Evolutionary conservation across 2,888 invertebrate species (phyloP).

Genomic region (Apotomis betuletana): DNA sequence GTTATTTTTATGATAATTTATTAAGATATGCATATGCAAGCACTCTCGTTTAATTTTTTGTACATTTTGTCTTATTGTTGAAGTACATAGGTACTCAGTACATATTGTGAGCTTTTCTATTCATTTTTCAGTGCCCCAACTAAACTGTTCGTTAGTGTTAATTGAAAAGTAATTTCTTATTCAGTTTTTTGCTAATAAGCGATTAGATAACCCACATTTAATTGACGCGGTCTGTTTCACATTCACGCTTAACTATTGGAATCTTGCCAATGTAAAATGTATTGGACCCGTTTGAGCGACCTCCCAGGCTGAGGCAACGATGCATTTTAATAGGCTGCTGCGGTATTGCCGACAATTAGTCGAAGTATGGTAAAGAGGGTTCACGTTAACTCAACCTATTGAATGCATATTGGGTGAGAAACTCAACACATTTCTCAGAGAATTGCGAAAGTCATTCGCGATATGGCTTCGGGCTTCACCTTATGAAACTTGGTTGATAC

Average conservation of each 20-base stretch:
- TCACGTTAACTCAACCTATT: background rate
- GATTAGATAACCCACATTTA: slow-evolving; percentile 41
- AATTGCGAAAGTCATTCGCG: background rate
- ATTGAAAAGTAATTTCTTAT: slow-evolving; percentile 19
- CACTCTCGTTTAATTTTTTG: slow-evolving; percentile 17
- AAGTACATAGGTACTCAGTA: background rate
- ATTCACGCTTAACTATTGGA: slow-evolving; percentile 51
- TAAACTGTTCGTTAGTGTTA: slow-evolving; percentile 5
- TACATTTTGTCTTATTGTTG: slow-evolving; percentile 16
- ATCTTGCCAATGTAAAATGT: slow-evolving; percentile 54
- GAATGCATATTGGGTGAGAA: background rate
- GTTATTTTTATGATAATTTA: slow-evolving; percentile 59
- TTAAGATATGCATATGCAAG: slow-evolving; percentile 46
- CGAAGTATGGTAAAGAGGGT: slow-evolving; percentile 5
- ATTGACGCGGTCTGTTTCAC: slow-evolving; percentile 53
- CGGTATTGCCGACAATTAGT: slow-evolving; percentile 19
- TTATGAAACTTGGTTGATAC: too few species aligned
- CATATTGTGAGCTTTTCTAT: background rate
- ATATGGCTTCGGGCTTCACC: background rate
- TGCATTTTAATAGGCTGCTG: slow-evolving; percentile 37
- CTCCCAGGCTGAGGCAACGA: slow-evolving; percentile 28
- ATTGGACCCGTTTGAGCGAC: slow-evolving; percentile 36
- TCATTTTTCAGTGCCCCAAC: background rate
- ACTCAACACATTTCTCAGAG: background rate
- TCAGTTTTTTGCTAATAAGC: slow-evolving; percentile 14